Conservation (phyloP, 1,140 invertebrate genomes). For the Caenorhabditis briggsae region DNA sequence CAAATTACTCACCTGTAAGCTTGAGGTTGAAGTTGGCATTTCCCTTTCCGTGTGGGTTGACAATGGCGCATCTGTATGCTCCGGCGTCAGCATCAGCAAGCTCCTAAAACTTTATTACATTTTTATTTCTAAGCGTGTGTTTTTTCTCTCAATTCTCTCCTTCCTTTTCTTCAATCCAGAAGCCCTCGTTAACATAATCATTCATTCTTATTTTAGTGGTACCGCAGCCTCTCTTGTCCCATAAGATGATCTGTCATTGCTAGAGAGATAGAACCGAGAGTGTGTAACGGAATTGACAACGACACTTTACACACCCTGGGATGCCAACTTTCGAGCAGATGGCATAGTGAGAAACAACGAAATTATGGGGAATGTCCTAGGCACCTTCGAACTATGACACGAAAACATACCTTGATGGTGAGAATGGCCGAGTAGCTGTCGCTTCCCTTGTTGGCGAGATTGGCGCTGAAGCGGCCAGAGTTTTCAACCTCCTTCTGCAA, state of each 20-base stretch:
- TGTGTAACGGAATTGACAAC: constrained; percentile 55
- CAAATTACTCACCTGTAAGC: constrained; percentile 75
- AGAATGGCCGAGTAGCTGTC: constrained; percentile 91
- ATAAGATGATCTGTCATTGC: constrained; percentile 29
- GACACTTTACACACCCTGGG: constrained; percentile 53
- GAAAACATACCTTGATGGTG: constrained; percentile 85
- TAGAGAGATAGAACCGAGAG: background rate
- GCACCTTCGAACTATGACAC: constrained; percentile 16
- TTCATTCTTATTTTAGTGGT: constrained; percentile 50
- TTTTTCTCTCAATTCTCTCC: background rate
- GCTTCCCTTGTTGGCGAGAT: constrained; percentile 84
- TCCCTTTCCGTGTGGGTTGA: constrained; percentile 78
- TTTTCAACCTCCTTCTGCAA: constrained; percentile 84
- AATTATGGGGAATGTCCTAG: constrained; percentile 15
- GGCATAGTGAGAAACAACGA: background rate
- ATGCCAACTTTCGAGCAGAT: constrained; percentile 31
- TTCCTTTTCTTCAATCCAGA: background rate
- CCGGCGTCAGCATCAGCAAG: constrained; percentile 79
- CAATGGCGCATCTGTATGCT: constrained; percentile 79
- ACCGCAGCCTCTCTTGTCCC: background rate
- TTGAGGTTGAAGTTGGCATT: constrained; percentile 79
- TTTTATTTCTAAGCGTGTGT: constrained; percentile 47
- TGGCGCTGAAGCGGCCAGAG: constrained; percentile 87
- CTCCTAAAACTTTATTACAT: constrained; percentile 70
- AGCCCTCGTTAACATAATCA: constrained; percentile 38